Conservation (phyloP, 2,888 invertebrate genomes). For the Tyria jacobaeae region DNA sequence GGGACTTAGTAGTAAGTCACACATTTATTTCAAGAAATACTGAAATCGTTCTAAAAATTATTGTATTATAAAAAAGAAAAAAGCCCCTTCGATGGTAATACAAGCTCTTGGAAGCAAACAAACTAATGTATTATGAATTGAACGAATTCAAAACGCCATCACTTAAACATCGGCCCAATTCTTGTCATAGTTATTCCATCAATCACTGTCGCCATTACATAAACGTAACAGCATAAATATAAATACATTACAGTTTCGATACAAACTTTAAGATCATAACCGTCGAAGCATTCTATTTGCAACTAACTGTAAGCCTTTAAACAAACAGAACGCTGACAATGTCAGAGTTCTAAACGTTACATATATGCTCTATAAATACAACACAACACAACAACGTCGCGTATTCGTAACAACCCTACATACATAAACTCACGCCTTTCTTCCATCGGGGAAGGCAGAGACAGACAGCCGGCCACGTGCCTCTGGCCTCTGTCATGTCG, state of each 20-base stretch:
- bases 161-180: not conserved
- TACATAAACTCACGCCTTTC: no score
- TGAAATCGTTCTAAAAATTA: no score
- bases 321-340: not conserved
- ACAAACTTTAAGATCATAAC: not conserved
- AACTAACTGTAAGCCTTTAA: not conserved
- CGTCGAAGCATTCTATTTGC: conserved; percentile 5
- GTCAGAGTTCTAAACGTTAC: not conserved
- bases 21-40: no score
- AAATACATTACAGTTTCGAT: conserved; percentile 6
- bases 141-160: not conserved
- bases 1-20: no score
- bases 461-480: no score
- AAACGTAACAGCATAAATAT: conserved; percentile 6
- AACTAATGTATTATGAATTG: conserved; percentile 1
- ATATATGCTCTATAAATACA: no score
- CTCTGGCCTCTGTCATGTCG: no score
- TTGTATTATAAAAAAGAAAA: not conserved
- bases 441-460: no score
- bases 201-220: conserved; percentile 20
- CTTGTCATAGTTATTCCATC: conserved; percentile 8
- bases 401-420: no score
- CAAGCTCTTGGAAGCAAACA: not conserved
- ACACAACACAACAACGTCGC: no score
- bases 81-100: not conserved